phyloP scores from a whole-genome alignment of 2,888 invertebrate species.

The Cylindroiulus punctatus region DNA sequence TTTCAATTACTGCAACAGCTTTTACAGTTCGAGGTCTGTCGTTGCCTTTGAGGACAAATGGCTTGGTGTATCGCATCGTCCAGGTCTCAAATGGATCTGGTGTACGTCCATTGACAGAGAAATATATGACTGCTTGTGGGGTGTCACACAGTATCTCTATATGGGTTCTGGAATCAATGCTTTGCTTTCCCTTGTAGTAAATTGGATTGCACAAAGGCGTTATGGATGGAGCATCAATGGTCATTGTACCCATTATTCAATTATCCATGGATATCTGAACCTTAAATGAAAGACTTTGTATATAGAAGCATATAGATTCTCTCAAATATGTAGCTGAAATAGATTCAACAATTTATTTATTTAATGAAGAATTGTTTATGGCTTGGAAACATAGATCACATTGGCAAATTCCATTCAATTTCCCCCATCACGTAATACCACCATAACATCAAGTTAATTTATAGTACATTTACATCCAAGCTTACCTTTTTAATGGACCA shows the following conservation, averaged over 20 bases:
- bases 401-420: too few species aligned
- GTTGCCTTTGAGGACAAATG: not conserved
- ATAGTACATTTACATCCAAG: not conserved
- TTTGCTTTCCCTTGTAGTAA: constrained; percentile 26
- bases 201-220: not conserved
- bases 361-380: too few species aligned
- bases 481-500: constrained; percentile 25
- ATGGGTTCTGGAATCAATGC: constrained; percentile 3
- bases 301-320: too few species aligned
- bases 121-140: not conserved
- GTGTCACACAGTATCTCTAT: not conserved
- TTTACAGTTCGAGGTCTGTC: not conserved
- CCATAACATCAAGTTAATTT: too few species aligned
- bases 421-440: too few species aligned
- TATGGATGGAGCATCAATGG: constrained; percentile 29
- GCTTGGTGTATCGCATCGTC: constrained; percentile 6
- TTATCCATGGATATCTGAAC: not conserved
- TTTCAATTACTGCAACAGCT: constrained; percentile 17
- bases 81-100: constrained; percentile 47
- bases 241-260: constrained; percentile 11
- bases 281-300: not conserved
- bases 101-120: constrained; percentile 24
- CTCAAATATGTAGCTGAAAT: not conserved
- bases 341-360: too few species aligned
- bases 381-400: too few species aligned